Evolutionary conservation across 2,888 invertebrate species (phyloP), one percentile per base, ranked within the genome.

Genomic region (Muschampia plurimacula): DNA sequence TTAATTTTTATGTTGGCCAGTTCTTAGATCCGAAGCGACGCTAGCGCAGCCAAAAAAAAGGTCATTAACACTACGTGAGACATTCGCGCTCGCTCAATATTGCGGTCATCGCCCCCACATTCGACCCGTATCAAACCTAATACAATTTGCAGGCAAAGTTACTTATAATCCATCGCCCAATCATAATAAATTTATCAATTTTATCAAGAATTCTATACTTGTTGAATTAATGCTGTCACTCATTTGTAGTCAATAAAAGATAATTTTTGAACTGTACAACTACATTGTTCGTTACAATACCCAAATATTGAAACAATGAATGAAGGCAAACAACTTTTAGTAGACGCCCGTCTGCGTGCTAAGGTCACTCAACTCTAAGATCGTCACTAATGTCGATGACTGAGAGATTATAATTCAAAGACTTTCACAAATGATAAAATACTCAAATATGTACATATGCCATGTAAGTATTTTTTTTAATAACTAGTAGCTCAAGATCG

Each of bases 61-160:
- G 93, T 93, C 92, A 92, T 92, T 92, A 93, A 93, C 93, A 90
- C 91, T 89, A 87, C 89, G 89, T 86, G 90, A 92, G 93, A 94
- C 92, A 93, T 93, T 93, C 91, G 93, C 93, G 92, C 89, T 89
- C 87, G 89, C 86, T 93, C 90, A 91, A 91, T 91, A 91, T 90
- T 91, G 87, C 92, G 93, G 93, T 92, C 93, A 89, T 89, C 89
- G 93, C 89, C 91, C 93, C 88, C 88, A 82, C 86, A 85, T 86
- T 82, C 88, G 84, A 85, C 84, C 86, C 83, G 85, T 72, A 75
- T 78, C 78, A 74, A 78, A 77, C 75, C 74, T 74, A 75, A 72
- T 70, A 72, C 74, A 74, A 75, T 75, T 77, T 65, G 68, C 71
- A 73, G 28, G 49, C 69, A 68, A 74, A 74, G 74, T 39, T 69